Base-by-base conservation (phyloP, 35 echinoderm and acorn worm genomes). In the Patiria miniata region DNA sequence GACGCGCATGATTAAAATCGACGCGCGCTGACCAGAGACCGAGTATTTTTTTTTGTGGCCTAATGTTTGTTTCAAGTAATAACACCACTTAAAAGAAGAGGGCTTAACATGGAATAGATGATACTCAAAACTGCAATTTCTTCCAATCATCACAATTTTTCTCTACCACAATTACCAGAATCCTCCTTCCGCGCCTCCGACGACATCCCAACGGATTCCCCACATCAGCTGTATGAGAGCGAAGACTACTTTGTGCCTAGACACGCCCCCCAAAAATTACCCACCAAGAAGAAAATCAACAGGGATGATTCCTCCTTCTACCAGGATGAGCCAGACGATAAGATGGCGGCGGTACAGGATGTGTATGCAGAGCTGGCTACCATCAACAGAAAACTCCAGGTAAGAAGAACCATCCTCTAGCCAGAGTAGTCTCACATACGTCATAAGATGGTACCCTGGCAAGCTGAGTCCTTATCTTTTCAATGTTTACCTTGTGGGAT, bases 351-450 rank as follows among this genome's bases (percentile, higher is more conserved):
- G 1, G 39, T 93, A 1, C 34, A 91, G 14, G 80, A 80, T 78
- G 88, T 97, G 37, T 93, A 97, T 85, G 87, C 61, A 33, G 95
- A 97, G 68, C 51, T 97, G 34, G 91, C 83, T 37, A 83, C 54
- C 33, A 97, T 97, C 36, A 89, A 87, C 68, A 84, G 82, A 19
- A 93, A 93, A 50, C 77, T 97, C 50, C 87, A 97, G 91, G 95
- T 97, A 84, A 51, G 1, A 22, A 1, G 50, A 73, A 12, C n/a
- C n/a, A n/a, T n/a, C n/a, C n/a, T n/a, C n/a, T n/a, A n/a, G n/a
- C n/a, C n/a, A n/a, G 78, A 39, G 61, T 7, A n/a, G 7, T 10
- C 26, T 22, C 21, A 29, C 10, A 14, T n/a, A n/a, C n/a, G n/a
- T n/a, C n/a, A n/a, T n/a, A n/a, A n/a, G n/a, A n/a, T n/a, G n/a